These are phyloP conservation scores for Acronicta aceris DNA, from an alignment of 2,888 invertebrate species.

Conservation along the genomic window DNA sequence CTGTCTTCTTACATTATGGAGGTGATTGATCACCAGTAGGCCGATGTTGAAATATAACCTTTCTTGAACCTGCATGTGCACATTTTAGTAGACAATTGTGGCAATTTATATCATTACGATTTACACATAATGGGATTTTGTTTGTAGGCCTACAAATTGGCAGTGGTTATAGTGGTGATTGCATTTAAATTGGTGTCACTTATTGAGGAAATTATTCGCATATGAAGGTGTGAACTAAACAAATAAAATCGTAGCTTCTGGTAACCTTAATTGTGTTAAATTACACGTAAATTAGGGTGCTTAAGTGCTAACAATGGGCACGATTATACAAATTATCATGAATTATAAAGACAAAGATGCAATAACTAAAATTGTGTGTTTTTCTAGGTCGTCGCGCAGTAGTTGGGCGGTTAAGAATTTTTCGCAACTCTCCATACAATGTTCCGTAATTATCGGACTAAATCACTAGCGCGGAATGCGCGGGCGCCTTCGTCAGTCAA, in stretches of 20 bases:
- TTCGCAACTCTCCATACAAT: conserved; percentile 75
- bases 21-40: conserved; percentile 66
- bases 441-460: conserved; percentile 75
- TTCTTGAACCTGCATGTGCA: conserved; percentile 58
- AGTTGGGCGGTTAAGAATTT: conserved; percentile 61
- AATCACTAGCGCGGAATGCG: conserved; percentile 69
- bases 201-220: conserved; percentile 64
- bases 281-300: conserved; percentile 8
- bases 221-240: conserved; percentile 43
- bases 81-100: conserved; percentile 70
- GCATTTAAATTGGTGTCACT: conserved; percentile 78
- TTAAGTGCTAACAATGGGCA: conserved; percentile 23
- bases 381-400: conserved; percentile 73
- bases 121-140: conserved; percentile 76
- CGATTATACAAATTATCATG: conserved; percentile 16
- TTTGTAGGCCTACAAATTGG: conserved; percentile 67
- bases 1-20: conserved; percentile 21
- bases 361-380: conserved; percentile 63
- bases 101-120: conserved; percentile 78
- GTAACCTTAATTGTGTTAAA: conserved; percentile 24
- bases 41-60: conserved; percentile 72
- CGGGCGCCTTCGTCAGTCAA: conserved; percentile 53
- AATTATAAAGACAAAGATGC: conserved; percentile 53
- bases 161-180: conserved; percentile 75
- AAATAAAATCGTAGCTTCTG: conserved; percentile 24